A percentile compares a stretch with the other conserved stretches of the same genome.
These are phyloP conservation scores for Oeneis ivallda DNA, from an alignment of 2,888 invertebrate genomes.

Conservation along the genomic window DNA sequence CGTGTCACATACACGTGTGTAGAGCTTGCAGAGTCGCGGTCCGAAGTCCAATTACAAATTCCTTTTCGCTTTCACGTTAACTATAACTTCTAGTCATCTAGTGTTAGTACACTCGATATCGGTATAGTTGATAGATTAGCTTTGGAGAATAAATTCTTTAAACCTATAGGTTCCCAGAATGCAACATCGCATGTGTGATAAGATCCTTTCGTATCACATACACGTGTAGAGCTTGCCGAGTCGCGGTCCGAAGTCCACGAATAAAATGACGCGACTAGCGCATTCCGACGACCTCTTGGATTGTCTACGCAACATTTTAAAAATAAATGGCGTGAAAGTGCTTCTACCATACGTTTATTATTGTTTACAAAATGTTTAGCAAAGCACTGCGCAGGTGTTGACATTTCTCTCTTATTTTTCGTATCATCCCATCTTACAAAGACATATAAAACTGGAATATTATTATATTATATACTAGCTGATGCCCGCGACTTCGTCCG, in stretches of 20 bases:
- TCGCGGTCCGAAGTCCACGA: slow-evolving; percentile 28
- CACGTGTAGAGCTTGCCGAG: slow-evolving; percentile 26
- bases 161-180: not conserved
- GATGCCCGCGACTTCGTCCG: no score
- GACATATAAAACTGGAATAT: not conserved
- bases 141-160: no score
- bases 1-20: no score
- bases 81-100: no score
- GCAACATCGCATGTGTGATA: not conserved
- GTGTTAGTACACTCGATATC: no score
- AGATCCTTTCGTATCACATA: not conserved
- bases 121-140: no score
- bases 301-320: slow-evolving; percentile 33
- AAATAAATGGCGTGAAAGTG: slow-evolving; percentile 29
- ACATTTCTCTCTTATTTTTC: not conserved
- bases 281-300: slow-evolving; percentile 26
- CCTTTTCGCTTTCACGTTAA: no score
- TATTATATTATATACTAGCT: no score
- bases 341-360: slow-evolving; percentile 25
- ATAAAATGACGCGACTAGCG: slow-evolving; percentile 29
- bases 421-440: not conserved
- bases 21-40: no score
- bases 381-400: not conserved
- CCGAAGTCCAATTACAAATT: no score
- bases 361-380: slow-evolving; percentile 34